phyloP scores from a whole-genome alignment of 37 sponge, comb jelly and placozoan genomes.

The Mnemiopsis leidyi region DNA sequence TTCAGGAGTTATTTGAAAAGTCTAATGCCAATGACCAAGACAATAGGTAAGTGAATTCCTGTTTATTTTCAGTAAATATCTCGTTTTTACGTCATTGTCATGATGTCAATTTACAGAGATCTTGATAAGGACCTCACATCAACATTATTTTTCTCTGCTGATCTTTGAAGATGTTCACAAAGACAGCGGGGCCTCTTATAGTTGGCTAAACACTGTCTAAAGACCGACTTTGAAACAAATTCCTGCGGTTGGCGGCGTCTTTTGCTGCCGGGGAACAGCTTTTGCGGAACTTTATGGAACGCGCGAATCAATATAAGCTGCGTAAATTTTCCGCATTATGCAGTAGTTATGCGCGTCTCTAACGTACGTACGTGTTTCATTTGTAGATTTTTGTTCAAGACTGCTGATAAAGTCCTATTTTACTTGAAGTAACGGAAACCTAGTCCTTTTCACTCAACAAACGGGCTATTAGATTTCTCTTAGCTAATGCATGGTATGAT shows the following conservation, averaged over 20 bases:
- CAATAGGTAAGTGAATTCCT: not conserved
- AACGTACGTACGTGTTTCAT: no score
- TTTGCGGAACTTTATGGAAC: not conserved
- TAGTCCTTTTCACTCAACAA: no score
- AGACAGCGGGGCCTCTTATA: not conserved
- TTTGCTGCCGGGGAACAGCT: not conserved
- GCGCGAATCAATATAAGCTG: no score
- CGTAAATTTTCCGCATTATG: no score
- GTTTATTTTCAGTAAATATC: not conserved
- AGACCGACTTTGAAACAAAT: not conserved
- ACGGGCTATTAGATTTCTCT: no score
- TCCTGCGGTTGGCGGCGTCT: not conserved
- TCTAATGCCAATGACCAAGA: not conserved
- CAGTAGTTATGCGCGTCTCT: no score
- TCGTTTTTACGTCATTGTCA: not conserved
- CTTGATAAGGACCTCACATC: not conserved
- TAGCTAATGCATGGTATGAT: no score
- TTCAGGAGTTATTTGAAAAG: constrained; percentile 54
- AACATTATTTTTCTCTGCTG: not conserved
- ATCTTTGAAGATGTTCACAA: not conserved
- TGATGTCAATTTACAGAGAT: not conserved
- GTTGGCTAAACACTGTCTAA: not conserved
- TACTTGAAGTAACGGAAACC: no score
- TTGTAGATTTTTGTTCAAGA: no score
- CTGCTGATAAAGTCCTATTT: no score